Evolutionary conservation across 2,888 invertebrate genomes (phyloP).

Genomic region (Polyommatus icarus): DNA sequence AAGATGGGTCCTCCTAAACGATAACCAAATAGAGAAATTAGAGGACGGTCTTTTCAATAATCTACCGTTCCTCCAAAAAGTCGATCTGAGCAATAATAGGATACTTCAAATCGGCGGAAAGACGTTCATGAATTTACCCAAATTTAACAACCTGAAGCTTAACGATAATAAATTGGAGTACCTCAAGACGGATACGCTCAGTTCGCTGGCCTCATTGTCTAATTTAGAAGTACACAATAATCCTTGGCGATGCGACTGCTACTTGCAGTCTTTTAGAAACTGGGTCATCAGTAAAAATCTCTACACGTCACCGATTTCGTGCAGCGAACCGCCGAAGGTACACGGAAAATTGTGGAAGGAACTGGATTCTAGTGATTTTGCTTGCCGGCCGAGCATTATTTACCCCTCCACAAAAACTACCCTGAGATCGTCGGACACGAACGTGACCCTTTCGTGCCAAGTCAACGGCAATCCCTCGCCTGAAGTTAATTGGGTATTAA

Average conservation of each 20-base stretch:
- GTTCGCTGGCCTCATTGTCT: constrained; percentile 83
- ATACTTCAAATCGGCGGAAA: constrained; percentile 84
- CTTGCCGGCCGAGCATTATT: constrained; percentile 89
- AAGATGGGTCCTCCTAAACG: constrained; percentile 85
- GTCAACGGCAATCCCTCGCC: constrained; percentile 89
- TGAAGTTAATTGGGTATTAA: constrained; percentile 86
- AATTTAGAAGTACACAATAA: constrained; percentile 89
- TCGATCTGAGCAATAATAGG: constrained; percentile 88
- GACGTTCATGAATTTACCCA: constrained; percentile 85
- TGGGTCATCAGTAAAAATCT: constrained; percentile 87
- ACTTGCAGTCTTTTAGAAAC: constrained; percentile 88
- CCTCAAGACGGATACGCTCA: constrained; percentile 83
- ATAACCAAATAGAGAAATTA: constrained; percentile 87
- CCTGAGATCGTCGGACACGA: constrained; percentile 82
- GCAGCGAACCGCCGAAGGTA: constrained; percentile 85
- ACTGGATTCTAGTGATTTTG: constrained; percentile 86
- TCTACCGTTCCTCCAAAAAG: constrained; percentile 86
- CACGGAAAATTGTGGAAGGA: constrained; percentile 87
- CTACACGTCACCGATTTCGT: constrained; percentile 87
- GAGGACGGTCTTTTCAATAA: constrained; percentile 89
- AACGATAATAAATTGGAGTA: constrained; percentile 87
- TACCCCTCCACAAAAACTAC: constrained; percentile 81
- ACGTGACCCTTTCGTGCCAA: constrained; percentile 87
- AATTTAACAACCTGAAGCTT: constrained; percentile 84
- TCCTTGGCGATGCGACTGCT: constrained; percentile 94